Conservation (phyloP, 2,888 invertebrate species). For the Papilio gigon region DNA sequence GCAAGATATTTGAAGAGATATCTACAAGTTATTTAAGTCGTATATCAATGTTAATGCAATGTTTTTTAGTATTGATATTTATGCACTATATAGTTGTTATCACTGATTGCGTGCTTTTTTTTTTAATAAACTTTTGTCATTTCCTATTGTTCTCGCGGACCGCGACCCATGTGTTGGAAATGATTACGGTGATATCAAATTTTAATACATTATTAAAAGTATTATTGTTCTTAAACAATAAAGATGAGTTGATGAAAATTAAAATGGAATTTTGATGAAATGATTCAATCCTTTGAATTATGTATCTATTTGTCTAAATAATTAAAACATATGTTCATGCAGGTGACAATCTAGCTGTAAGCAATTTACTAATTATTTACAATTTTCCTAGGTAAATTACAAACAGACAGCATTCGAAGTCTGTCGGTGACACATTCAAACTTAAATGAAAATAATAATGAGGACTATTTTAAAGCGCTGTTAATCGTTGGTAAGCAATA, state of each 20-base stretch:
- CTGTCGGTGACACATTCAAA: background rate
- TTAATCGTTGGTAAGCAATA: background rate
- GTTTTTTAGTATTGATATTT: too few relatives aligned
- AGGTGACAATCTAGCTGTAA: too few relatives aligned
- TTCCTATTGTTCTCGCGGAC: background rate
- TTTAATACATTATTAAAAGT: background rate
- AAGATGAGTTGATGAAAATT: background rate
- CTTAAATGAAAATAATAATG: background rate
- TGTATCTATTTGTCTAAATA: too few relatives aligned
- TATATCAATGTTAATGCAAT: too few relatives aligned
- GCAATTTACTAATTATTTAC: background rate
- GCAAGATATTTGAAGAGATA: too few relatives aligned
- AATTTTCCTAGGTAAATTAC: background rate
- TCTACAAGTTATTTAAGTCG: too few relatives aligned
- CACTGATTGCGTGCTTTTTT: too few relatives aligned
- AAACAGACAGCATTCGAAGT: background rate
- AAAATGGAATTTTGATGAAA: too few relatives aligned
- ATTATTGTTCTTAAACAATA: background rate
- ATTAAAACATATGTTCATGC: too few relatives aligned
- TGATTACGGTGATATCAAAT: background rate
- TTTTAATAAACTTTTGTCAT: background rate
- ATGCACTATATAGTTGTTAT: too few relatives aligned
- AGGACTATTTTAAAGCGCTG: conserved; percentile 3
- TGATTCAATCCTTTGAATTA: too few relatives aligned
- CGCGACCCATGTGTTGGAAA: background rate